Percentiles rank a stretch among this genome's conserved stretches.
Conservation (phyloP, 30 jellyfish, hydroid and myxozoan genomes). For the Hydractinia symbiolongicarpus region DNA sequence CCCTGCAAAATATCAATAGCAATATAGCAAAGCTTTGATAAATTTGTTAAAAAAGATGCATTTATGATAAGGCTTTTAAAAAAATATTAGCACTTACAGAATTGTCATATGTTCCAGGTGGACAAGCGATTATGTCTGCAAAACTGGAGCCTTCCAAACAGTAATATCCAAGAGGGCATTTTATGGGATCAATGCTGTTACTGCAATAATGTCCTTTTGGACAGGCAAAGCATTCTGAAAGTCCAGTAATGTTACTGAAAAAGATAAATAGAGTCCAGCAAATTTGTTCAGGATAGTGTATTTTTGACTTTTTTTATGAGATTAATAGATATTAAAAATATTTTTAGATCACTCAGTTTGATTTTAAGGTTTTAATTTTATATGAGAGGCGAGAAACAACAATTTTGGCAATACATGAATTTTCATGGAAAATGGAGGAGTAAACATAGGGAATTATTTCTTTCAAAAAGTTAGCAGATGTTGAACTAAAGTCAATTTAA, state of each 20-base stretch:
- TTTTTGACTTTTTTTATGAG: neutral
- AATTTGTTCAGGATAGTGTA: neutral
- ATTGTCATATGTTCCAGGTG: constrained; percentile 90
- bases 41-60: neutral
- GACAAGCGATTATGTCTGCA: constrained; percentile 73
- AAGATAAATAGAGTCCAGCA: neutral
- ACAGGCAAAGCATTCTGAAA: constrained; percentile 61
- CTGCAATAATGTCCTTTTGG: constrained; percentile 81
- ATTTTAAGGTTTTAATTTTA: too few species aligned
- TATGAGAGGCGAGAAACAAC: too few species aligned
- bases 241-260: constrained; percentile 78
- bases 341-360: neutral
- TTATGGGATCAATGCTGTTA: constrained; percentile 66
- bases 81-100: constrained; percentile 47
- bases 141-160: constrained; percentile 70
- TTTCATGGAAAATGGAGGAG: too few species aligned
- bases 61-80: neutral
- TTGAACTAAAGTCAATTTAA: too few species aligned
- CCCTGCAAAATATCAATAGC: constrained; percentile 39
- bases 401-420: too few species aligned
- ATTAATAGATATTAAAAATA: neutral
- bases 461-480: too few species aligned
- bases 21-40: neutral
- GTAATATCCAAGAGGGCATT: constrained; percentile 80
- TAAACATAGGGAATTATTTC: too few species aligned